phyloP scores from a whole-genome alignment of 2,797 vertebrate species.

The Meriones psammophilus region DNA sequence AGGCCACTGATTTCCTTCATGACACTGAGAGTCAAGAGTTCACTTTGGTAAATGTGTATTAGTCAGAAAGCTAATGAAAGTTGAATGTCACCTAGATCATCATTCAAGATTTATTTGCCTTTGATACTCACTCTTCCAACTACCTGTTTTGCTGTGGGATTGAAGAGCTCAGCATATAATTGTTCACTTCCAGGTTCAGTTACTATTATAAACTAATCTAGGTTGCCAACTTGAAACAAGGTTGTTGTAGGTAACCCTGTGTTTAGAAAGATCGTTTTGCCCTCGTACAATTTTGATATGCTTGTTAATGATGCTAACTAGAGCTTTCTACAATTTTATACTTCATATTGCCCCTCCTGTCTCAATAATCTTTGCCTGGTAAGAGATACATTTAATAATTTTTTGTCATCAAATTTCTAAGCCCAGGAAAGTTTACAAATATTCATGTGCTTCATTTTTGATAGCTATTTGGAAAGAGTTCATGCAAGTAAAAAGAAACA shows the following conservation, averaged over 20 bases:
- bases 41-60: background rate
- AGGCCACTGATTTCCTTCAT: background rate
- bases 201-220: constrained; percentile 22
- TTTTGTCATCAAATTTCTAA: background rate
- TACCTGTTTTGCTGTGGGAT: background rate
- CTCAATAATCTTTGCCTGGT: background rate
- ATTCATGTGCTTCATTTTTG: background rate
- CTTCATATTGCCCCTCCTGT: background rate
- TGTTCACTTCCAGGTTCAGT: background rate
- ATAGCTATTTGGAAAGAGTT: background rate
- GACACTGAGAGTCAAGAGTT: background rate
- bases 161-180: background rate
- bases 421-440: background rate
- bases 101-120: background rate
- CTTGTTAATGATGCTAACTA: background rate
- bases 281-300: background rate
- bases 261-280: background rate
- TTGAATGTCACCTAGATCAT: background rate
- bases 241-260: background rate
- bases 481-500: background rate
- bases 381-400: background rate
- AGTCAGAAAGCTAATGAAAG: background rate
- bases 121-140: background rate
- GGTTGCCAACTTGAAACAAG: background rate
- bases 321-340: background rate